Evolutionary conservation across 2,113 vertebrate species (phyloP).

Genomic region (Proterorhinus semilunaris): DNA sequence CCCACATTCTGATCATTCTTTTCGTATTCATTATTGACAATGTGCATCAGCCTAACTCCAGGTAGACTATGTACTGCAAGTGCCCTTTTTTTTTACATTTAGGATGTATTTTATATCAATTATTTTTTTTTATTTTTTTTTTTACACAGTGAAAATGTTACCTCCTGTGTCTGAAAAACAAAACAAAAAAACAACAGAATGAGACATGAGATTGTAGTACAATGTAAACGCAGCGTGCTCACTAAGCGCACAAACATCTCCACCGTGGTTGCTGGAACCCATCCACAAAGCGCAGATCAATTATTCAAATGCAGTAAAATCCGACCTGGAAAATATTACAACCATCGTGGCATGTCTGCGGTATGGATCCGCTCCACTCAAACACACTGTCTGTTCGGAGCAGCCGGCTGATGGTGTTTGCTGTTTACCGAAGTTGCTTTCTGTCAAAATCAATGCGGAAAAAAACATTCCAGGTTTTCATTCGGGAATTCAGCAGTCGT

Average conservation of each 20-base stretch:
- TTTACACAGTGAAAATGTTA: too few relatives aligned
- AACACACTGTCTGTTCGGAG: not conserved
- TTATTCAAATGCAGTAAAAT: constrained; percentile 67
- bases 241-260: constrained; percentile 41
- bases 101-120: too few relatives aligned
- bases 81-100: too few relatives aligned
- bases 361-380: not conserved
- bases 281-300: constrained; percentile 61
- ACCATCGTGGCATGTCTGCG: not conserved
- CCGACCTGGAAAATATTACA: constrained; percentile 51
- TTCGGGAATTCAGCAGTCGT: constrained; percentile 15
- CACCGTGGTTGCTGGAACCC: constrained; percentile 53
- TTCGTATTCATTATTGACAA: too few relatives aligned
- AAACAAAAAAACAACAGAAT: too few relatives aligned
- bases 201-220: too few relatives aligned
- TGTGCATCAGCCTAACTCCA: too few relatives aligned
- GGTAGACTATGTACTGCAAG: too few relatives aligned
- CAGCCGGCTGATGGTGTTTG: not conserved
- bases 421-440: constrained; percentile 2
- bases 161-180: too few relatives aligned
- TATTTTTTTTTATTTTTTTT: too few relatives aligned
- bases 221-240: too few relatives aligned
- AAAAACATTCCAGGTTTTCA: constrained; percentile 14
- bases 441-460: not conserved
- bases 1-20: too few relatives aligned